Conservation (phyloP, 2,888 invertebrate genomes). For the Adelognathus sp. region DNA sequence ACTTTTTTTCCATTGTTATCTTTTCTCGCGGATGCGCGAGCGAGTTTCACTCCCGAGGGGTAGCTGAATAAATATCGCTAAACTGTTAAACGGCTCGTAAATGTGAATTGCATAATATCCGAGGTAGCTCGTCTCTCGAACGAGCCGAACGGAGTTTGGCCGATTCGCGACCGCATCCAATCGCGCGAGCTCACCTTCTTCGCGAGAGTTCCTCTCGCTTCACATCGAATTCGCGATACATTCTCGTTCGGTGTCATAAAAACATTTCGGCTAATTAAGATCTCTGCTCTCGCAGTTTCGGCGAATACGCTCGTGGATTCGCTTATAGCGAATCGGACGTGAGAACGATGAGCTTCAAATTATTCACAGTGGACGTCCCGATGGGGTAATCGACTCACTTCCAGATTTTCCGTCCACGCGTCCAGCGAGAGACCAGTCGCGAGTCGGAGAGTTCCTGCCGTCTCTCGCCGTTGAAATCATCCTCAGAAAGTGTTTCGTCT, state of each 20-base stretch:
- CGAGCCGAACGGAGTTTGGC: not conserved
- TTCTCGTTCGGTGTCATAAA: constrained; percentile 61
- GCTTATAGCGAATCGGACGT: not conserved
- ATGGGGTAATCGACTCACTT: constrained; percentile 11
- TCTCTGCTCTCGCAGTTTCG: constrained; percentile 53
- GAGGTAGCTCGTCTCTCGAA: constrained; percentile 26
- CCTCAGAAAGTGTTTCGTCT: not conserved
- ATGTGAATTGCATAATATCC: constrained; percentile 60
- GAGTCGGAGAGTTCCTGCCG: not conserved
- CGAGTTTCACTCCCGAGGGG: constrained; percentile 4
- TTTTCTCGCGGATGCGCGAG: not conserved
- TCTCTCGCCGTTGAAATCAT: not conserved
- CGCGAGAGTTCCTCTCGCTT: not conserved
- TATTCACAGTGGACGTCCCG: constrained; percentile 39
- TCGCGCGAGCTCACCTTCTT: constrained; percentile 30
- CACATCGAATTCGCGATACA: constrained; percentile 59
- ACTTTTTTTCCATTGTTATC: constrained; percentile 29
- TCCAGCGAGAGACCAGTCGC: not conserved
- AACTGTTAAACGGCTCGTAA: constrained; percentile 73
- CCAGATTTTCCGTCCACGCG: not conserved
- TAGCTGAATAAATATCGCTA: constrained; percentile 65
- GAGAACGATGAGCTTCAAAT: constrained; percentile 51
- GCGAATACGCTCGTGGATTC: not conserved
- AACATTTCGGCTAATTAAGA: constrained; percentile 66
- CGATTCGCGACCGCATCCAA: constrained; percentile 49